These are phyloP conservation scores for Eurosta solidaginis DNA, from an alignment of 1,140 invertebrate genomes.

Conservation along the genomic window DNA sequence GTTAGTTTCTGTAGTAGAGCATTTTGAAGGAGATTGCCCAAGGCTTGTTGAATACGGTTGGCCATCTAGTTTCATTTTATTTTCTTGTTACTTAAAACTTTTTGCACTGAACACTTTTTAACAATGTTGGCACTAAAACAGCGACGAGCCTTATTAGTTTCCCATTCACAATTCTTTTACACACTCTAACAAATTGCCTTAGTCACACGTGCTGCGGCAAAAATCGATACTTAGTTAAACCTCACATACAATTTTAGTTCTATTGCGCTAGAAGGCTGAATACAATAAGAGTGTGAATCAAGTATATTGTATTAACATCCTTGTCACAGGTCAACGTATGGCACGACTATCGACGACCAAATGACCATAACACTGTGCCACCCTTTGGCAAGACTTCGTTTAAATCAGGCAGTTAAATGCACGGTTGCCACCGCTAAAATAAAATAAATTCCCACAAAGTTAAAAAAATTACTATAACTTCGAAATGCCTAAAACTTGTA, in stretches of 20 bases:
- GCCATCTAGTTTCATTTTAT: slow-evolving; percentile 1
- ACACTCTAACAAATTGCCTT: not conserved
- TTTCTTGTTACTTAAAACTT: no score
- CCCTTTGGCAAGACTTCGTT: not conserved
- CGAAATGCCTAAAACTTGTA: no score
- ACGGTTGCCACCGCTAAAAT: no score
- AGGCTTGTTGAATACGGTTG: slow-evolving; percentile 19
- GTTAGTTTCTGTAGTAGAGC: not conserved
- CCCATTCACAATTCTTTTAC: no score
- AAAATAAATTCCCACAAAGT: no score
- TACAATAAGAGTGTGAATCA: not conserved
- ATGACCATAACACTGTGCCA: slow-evolving; percentile 34
- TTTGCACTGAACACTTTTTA: no score
- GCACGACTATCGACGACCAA: slow-evolving; percentile 30
- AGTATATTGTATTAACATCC: not conserved
- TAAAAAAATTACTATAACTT: no score
- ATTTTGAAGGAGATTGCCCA: slow-evolving; percentile 26
- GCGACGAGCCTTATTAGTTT: no score
- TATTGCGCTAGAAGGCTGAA: not conserved
- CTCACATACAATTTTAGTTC: not conserved
- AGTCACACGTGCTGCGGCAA: not conserved
- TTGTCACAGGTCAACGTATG: not conserved
- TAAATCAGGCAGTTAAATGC: not conserved
- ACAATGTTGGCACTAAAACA: no score
- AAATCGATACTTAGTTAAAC: not conserved